These are phyloP conservation scores for Oryzias woworae DNA, from an alignment of 2,113 vertebrate genomes.

Conservation along the genomic window DNA sequence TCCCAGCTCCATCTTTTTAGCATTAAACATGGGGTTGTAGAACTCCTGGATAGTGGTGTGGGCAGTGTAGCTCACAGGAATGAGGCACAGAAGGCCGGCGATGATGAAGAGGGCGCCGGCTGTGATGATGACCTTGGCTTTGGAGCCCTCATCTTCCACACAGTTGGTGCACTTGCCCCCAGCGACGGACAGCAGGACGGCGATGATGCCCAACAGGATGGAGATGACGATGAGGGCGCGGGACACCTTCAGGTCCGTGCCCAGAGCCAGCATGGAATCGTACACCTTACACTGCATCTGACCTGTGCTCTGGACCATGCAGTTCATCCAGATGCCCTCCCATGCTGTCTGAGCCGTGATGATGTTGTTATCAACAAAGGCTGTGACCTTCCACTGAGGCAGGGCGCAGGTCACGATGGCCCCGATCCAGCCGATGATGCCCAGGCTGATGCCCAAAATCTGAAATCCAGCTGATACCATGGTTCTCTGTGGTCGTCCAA, in stretches of 20 bases:
- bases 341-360: slow-evolving; percentile 86
- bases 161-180: slow-evolving; percentile 96
- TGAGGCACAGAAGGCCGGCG: slow-evolving; percentile 79
- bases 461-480: slow-evolving; percentile 90
- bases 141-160: slow-evolving; percentile 82
- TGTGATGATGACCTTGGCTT: slow-evolving; percentile 81
- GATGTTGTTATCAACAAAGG: slow-evolving; percentile 87
- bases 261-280: slow-evolving; percentile 86
- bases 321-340: slow-evolving; percentile 97
- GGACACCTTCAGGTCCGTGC: slow-evolving; percentile 85
- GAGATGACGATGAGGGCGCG: slow-evolving; percentile 83
- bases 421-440: slow-evolving; percentile 88
- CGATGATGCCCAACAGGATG: slow-evolving; percentile 82
- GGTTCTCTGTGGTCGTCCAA: slow-evolving; percentile 4
- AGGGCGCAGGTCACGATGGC: slow-evolving; percentile 81
- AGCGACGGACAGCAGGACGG: slow-evolving; percentile 76
- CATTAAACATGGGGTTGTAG: slow-evolving; percentile 79
- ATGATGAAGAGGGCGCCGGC: slow-evolving; percentile 82
- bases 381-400: slow-evolving; percentile 90
- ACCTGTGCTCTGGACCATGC: slow-evolving; percentile 93
- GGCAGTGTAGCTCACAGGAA: slow-evolving; percentile 89
- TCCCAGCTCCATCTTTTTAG: slow-evolving; percentile 87
- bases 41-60: slow-evolving; percentile 83
- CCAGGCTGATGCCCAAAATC: slow-evolving; percentile 85
- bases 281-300: slow-evolving; percentile 96